These are phyloP conservation scores for Percopsis omiscomaycus DNA, from an alignment of 2,797 vertebrate genomes.

Conservation along the genomic window DNA sequence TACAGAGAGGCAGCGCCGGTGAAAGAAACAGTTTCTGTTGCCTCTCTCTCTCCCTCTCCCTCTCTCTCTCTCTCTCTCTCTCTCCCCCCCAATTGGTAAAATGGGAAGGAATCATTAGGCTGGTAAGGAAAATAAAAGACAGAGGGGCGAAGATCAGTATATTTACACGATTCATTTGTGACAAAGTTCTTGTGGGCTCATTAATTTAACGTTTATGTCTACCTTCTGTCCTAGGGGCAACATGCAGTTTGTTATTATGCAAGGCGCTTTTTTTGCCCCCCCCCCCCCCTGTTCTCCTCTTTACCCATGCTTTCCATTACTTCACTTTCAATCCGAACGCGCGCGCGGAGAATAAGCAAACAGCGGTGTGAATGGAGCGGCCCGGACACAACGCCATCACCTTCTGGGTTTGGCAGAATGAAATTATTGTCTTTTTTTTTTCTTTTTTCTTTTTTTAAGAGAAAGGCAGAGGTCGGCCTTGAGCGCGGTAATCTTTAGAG, in stretches of 20 bases:
- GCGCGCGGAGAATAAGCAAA: constrained; percentile 58
- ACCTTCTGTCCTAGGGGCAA: constrained; percentile 97
- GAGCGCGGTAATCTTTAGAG: constrained; percentile 65
- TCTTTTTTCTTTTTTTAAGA: constrained; percentile 27
- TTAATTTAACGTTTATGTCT: constrained; percentile 99
- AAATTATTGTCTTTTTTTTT: constrained; percentile 51
- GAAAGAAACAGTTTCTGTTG: constrained; percentile 90
- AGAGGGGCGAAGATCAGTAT: constrained; percentile 95
- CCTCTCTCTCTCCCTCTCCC: constrained; percentile 35
- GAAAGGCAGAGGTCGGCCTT: constrained; percentile 60
- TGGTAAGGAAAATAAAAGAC: constrained; percentile 50
- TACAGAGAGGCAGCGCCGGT: constrained; percentile 91
- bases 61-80: constrained; percentile 58
- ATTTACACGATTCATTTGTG: constrained; percentile 99
- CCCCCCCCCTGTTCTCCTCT: constrained; percentile 64
- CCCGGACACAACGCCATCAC: constrained; percentile 38
- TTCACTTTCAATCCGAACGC: constrained; percentile 62
- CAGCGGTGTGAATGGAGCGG: constrained; percentile 26
- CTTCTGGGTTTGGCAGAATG: constrained; percentile 59
- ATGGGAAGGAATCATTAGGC: constrained; percentile 70
- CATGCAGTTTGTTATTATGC: constrained; percentile 94
- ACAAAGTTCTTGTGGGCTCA: constrained; percentile 96
- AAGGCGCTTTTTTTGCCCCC: constrained; percentile 83
- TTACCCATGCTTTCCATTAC: constrained; percentile 81
- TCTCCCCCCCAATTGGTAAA: constrained; percentile 76